A percentile compares a stretch with the other conserved stretches of the same genome.
These are phyloP conservation scores for Apodemia zela DNA, from an alignment of 2,888 invertebrate species.

Conservation along the genomic window DNA sequence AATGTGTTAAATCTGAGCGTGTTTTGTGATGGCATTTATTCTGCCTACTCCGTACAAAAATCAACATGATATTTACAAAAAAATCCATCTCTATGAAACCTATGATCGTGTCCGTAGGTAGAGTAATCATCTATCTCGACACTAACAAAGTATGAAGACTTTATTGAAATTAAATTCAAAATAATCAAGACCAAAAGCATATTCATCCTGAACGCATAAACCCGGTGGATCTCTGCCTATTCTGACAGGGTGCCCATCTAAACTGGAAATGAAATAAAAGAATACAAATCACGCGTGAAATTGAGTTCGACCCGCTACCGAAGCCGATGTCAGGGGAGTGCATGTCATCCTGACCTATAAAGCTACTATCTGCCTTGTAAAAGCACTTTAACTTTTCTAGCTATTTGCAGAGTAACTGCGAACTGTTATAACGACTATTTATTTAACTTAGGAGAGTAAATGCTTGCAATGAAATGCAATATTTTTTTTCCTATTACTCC, in stretches of 20 bases:
- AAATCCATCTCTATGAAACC: no score
- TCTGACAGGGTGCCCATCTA: slow-evolving; percentile 24
- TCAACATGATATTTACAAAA: no score
- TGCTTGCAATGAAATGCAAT: no score
- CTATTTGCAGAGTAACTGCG: background rate
- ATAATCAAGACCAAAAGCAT: background rate
- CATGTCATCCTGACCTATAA: slow-evolving; percentile 42
- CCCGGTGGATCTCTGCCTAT: slow-evolving; percentile 2
- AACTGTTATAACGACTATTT: background rate
- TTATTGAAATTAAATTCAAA: background rate
- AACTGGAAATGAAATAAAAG: slow-evolving; percentile 70
- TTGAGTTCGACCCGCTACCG: slow-evolving; percentile 65
- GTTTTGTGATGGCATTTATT: no score
- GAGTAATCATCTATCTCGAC: no score
- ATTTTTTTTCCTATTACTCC: no score
- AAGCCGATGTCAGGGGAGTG: slow-evolving; percentile 54
- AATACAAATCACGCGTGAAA: slow-evolving; percentile 77
- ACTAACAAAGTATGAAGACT: no score
- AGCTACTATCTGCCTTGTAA: slow-evolving; percentile 23
- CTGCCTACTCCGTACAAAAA: no score
- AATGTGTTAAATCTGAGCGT: no score
- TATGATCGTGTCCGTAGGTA: no score
- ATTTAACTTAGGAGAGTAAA: background rate
- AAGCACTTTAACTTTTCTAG: slow-evolving; percentile 13
- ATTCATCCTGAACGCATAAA: background rate